Base-by-base conservation (phyloP, 2,113 vertebrate species). In the Zosterops pallidus region DNA sequence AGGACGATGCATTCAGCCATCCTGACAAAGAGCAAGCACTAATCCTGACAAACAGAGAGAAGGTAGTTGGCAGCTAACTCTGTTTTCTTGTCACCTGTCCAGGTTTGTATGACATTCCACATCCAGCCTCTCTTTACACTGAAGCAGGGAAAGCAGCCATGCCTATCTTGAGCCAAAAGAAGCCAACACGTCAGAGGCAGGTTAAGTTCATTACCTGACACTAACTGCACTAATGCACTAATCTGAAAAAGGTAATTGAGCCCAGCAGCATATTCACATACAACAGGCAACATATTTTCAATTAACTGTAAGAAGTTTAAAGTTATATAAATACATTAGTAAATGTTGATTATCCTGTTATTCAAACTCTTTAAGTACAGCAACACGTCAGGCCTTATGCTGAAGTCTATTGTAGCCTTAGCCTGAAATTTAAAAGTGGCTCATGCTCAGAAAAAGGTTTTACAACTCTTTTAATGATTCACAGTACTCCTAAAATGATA, bases 381-480 rank as follows among this genome's bases (percentile, higher is more conserved):
- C 68, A 77, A 71, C 63, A 63, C 0, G 0, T 57, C 64, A 84
- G 94, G 95, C 95, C 96, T 91, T 74, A 65, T 55, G 64, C 63
- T 86, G 52, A 84, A 82, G 57, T 64, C 57, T 91, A 14, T 56
- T 44, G 62, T 15, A 93, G 91, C 46, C 55, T 86, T 59, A 86
- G 64, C 29, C 72, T 81, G 89, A 92, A 94, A 88, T 83, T 65
- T 83, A 37, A 16, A 90, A 94, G 69, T 90, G 83, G 83, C 64
- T 89, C n/a, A 31, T 81, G 60, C 64, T 67, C 59, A 92, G 82
- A 72, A 79, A 89, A 93, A 79, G 78, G 63, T 92, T 91, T 92
- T 90, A 90, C 85, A 91, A 83, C 70, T 83, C 52, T 60, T 88
- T 83, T 95, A 91, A 92, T 92, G 85, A 93, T 88, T 95, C 92